Evolutionary conservation across 92 coral and sea anemone species (phyloP), one percentile per base, ranked within the genome.

Genomic region (Phenganax marumi): DNA sequence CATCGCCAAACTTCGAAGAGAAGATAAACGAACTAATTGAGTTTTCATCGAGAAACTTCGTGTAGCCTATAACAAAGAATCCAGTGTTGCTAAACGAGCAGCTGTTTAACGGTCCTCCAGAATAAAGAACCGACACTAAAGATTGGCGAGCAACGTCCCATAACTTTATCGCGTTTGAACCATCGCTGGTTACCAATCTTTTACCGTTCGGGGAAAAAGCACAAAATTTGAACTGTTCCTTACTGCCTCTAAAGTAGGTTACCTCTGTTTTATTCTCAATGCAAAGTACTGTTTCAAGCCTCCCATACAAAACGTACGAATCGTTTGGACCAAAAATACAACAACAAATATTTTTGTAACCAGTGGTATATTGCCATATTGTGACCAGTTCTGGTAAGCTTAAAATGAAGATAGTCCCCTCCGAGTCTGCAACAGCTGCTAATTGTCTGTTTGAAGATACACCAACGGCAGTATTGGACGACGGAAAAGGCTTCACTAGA

Each of bases 181-280:
- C 48, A 49, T 66, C 33, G 49, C 72, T 12, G 17, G 72, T 66
- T 33, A 66, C 72, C 72, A 66, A 49, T 19, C 72, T 66, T 19
- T 66, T 66, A n/a, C 72, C 72, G 10, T 66, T 66, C 0, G 72
- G 50, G 6, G 72, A 66, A 66, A 66, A 66, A 25, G 72, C 72
- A 66, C 72, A 66, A 6, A 49, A 66, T 16, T 6, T 9, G 49
- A 66, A 66, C 72, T 8, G 26, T 18, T 66, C 72, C 43, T 66
- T 10, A 5, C 13, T 66, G 26, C 50, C 72, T 8, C 10, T 18
- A 10, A 66, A 66, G 24, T 25, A 66, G 11, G 72, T 47, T 2
- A 66, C 33, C 18, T 18, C 26, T 39, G 10, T 66, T 66, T 18
- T 66, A 25, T 12, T 49, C 26, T 25, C 68, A 62, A 62, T 62